Evolutionary conservation across 2,888 invertebrate species (phyloP), one percentile per base, ranked within the genome.

Genomic region (Perdita meconis): DNA sequence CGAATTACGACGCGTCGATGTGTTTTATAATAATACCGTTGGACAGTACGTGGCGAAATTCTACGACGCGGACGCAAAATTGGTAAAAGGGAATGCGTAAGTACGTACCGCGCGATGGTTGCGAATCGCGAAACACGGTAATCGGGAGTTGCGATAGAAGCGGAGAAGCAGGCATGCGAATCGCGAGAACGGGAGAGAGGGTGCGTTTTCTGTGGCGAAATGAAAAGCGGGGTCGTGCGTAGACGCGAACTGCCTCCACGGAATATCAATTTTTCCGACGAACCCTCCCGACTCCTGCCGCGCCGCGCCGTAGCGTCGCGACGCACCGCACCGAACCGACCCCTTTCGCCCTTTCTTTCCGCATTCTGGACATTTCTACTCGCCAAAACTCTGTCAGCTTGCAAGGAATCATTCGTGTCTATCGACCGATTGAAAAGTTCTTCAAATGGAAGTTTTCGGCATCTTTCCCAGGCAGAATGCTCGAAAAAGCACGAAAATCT

Each of bases 221-320:
- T 66, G 78, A 74, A 80, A 77, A 74, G 78, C 74, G 68, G 80
- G 65, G 50, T 74, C 82, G 72, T 69, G 63, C 74, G 76, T 80
- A 71, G 70, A 70, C 69, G 77, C 56, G 60, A 16, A 55, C 42
- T 38, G 51, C 71, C 68, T 82, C 80, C 47, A 26, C 71, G 82
- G 82, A 82, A 82, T 82, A 82, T 78, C 82, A 82, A 82, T 82
- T 82, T 80, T 82, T 79, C 50, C 61, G 42, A 22, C 65, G 69
- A 70, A 65, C 68, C 65, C 24, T 16, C 6, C 6, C 44, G 10
- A 1, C 40, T 0, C 36, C 36, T 2, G 4, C 30, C 13, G 4
- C 24, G 13, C 5, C 16, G 12, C 1, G 30, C 34, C 47, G 10
- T 3, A 30, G 38, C 3, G 22, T 38, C 30, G 55, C n/a, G 8